phyloP scores from a whole-genome alignment of 2,797 vertebrate species.

The Gymnodraco acuticeps region DNA sequence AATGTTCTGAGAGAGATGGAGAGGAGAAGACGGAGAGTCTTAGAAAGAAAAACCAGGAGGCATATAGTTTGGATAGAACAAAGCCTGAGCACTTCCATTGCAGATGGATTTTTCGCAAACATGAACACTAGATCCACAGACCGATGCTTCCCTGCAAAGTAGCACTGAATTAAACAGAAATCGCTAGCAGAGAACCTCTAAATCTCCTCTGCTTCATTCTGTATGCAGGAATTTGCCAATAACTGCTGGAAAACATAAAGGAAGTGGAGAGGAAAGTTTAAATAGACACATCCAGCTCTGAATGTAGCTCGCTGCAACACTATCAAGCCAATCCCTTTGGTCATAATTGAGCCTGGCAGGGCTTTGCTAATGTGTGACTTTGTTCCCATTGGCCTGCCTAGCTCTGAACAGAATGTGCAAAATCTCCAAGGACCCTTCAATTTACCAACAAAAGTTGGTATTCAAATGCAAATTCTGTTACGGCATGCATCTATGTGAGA shows the following conservation, averaged over 20 bases:
- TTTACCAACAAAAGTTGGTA: constrained; percentile 85
- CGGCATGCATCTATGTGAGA: constrained; percentile 77
- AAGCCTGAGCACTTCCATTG: constrained; percentile 62
- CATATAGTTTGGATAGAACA: constrained; percentile 65
- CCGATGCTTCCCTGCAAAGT: constrained; percentile 49
- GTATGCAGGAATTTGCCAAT: constrained; percentile 34
- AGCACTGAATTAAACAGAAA: constrained; percentile 62
- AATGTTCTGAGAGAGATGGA: constrained; percentile 42
- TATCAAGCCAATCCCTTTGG: constrained; percentile 72
- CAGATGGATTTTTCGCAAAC: constrained; percentile 68
- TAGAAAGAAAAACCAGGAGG: constrained; percentile 52
- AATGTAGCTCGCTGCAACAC: constrained; percentile 61
- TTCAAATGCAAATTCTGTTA: constrained; percentile 86
- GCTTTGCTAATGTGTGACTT: constrained; percentile 81
- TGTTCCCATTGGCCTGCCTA: constrained; percentile 75
- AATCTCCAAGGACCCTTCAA: constrained; percentile 85
- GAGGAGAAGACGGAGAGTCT: constrained; percentile 22
- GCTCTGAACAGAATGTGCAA: constrained; percentile 77
- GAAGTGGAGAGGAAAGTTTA: constrained; percentile 58
- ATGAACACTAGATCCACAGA: constrained; percentile 61
- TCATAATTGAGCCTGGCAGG: constrained; percentile 82
- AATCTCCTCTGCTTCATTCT: constrained; percentile 31
- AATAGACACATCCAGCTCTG: constrained; percentile 68
- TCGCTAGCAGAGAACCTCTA: constrained; percentile 32
- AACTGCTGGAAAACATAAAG: constrained; percentile 48